phyloP scores from a whole-genome alignment of 2,113 vertebrate genomes.

The Danionella cerebrum region DNA sequence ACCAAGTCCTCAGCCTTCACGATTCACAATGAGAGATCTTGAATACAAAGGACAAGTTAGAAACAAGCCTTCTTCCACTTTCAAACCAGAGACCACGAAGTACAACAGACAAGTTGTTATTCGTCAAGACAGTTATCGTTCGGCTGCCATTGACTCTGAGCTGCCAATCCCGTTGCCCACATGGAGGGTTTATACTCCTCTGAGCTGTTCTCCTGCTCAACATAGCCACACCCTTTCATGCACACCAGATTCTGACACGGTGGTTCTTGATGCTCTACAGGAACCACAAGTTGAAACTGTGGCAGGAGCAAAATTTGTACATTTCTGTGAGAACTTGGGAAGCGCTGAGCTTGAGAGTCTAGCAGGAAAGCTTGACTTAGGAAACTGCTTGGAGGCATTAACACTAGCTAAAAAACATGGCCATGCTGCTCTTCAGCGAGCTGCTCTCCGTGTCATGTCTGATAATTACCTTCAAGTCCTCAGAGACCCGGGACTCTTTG shows the following conservation, averaged over 20 bases:
- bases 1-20: slow-evolving; percentile 43
- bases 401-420: slow-evolving; percentile 67
- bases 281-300: slow-evolving; percentile 39
- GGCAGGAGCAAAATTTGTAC: slow-evolving; percentile 50
- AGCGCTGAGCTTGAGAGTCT: slow-evolving; percentile 48
- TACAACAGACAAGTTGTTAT: slow-evolving; percentile 43
- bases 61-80: slow-evolving; percentile 7
- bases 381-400: slow-evolving; percentile 78
- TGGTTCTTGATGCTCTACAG: neutral
- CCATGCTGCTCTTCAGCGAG: slow-evolving; percentile 58
- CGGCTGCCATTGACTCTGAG: slow-evolving; percentile 60
- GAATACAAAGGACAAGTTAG: slow-evolving; percentile 36
- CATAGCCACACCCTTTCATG: slow-evolving; percentile 17
- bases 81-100: slow-evolving; percentile 24
- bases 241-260: neutral
- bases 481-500: slow-evolving; percentile 66
- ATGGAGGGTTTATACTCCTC: neutral
- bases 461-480: slow-evolving; percentile 86
- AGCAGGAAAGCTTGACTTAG: slow-evolving; percentile 69
- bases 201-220: neutral
- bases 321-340: slow-evolving; percentile 38
- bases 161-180: slow-evolving; percentile 50
- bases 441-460: slow-evolving; percentile 79
- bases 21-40: slow-evolving; percentile 51
- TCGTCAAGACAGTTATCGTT: slow-evolving; percentile 68